Evolutionary conservation across 2,113 vertebrate genomes (phyloP).

Genomic region (Sceloporus tristichus): DNA sequence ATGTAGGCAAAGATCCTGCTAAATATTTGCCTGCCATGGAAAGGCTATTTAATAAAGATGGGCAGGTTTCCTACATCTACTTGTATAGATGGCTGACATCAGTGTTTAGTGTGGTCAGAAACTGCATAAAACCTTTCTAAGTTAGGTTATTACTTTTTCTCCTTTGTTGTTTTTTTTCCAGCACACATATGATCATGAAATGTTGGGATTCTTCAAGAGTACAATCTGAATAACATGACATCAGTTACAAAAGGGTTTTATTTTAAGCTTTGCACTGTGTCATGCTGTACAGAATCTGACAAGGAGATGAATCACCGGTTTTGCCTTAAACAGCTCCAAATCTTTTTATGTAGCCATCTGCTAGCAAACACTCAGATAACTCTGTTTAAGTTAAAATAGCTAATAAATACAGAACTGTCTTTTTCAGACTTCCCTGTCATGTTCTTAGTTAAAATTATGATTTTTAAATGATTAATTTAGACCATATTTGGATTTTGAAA

Average conservation of each 20-base stretch:
- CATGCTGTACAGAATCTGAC: constrained; percentile 37
- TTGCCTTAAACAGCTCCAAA: constrained; percentile 38
- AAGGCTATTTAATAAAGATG: background rate
- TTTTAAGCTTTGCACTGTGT: constrained; percentile 57
- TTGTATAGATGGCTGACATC: background rate
- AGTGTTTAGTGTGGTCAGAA: background rate
- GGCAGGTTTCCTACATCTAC: background rate
- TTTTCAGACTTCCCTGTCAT: constrained; percentile 61
- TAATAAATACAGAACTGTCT: constrained; percentile 9
- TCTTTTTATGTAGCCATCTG: background rate
- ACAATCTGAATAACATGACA: constrained; percentile 49
- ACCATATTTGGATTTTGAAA: background rate
- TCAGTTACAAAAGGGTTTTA: constrained; percentile 39
- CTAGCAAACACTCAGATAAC: background rate
- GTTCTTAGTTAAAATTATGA: background rate
- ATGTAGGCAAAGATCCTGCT: background rate
- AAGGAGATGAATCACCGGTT: constrained; percentile 32
- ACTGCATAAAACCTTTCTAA: constrained; percentile 20
- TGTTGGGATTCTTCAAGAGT: constrained; percentile 41
- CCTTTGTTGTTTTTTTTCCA: constrained; percentile 38
- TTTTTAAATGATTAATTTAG: background rate
- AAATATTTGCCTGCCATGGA: constrained; percentile 5
- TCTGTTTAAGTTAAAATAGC: too few relatives aligned
- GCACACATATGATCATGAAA: constrained; percentile 40
- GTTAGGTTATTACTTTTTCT: constrained; percentile 19